Evolutionary conservation across 1,140 invertebrate species (phyloP).

Genomic region (Trachymyrmex septentrionalis): DNA sequence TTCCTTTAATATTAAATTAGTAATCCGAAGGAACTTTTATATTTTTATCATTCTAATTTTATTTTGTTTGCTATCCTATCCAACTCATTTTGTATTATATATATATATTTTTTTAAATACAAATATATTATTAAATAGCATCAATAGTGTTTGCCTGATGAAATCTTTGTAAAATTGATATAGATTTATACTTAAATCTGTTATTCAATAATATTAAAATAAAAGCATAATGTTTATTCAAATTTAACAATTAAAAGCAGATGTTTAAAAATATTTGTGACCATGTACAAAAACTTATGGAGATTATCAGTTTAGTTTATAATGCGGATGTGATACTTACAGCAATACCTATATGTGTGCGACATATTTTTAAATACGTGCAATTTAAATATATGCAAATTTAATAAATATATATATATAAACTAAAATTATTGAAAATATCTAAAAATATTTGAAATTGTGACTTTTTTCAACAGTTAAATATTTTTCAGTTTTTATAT

Average conservation of each 20-base stretch:
- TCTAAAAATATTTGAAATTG: not conserved
- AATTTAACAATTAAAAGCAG: not conserved
- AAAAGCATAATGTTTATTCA: not conserved
- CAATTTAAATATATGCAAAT: not conserved
- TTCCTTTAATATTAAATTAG: slow-evolving; percentile 66
- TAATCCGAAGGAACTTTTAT: slow-evolving; percentile 22
- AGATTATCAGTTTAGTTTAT: not conserved
- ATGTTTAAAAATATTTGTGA: not conserved
- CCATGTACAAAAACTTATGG: not conserved
- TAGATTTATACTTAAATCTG: not conserved
- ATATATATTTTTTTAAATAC: not conserved
- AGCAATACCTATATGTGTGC: not conserved
- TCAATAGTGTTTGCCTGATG: not conserved
- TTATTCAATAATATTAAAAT: not conserved
- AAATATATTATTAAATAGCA: not conserved
- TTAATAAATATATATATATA: not conserved
- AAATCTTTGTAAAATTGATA: not conserved
- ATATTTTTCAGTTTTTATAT: not conserved
- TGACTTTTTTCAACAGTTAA: not conserved
- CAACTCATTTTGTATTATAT: not conserved
- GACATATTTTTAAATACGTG: not conserved
- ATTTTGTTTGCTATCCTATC: not conserved
- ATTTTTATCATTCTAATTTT: slow-evolving; percentile 14
- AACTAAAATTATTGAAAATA: not conserved
- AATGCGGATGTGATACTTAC: not conserved